Evolutionary conservation across 2,888 invertebrate genomes (phyloP).

Genomic region (Nymphalis c-album): DNA sequence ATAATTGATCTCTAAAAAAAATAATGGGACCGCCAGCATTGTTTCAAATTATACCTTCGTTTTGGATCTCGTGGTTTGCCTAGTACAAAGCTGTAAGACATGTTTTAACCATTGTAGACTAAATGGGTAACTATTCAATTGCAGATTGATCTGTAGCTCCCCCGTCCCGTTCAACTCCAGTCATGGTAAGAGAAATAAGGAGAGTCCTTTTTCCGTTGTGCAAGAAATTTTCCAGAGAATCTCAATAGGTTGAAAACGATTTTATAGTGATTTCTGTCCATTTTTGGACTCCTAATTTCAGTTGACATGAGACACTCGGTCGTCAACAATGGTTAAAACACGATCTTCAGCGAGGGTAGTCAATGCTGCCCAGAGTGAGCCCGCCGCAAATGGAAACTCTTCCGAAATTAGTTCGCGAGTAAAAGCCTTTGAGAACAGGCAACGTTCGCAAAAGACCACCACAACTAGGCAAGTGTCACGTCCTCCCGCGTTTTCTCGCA

Average conservation of each 20-base stretch:
- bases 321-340: conserved; percentile 82
- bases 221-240: conserved; percentile 78
- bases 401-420: conserved; percentile 74
- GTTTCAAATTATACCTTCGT: conserved; percentile 55
- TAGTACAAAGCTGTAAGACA: conserved; percentile 76
- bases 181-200: conserved; percentile 76
- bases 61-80: conserved; percentile 61
- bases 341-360: conserved; percentile 80
- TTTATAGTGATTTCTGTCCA: conserved; percentile 67
- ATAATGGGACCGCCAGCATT: conserved; percentile 67
- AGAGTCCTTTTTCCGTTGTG: conserved; percentile 52
- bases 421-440: conserved; percentile 71
- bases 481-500: conserved; percentile 83
- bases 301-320: conserved; percentile 79
- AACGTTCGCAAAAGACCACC: conserved; percentile 68
- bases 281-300: conserved; percentile 78
- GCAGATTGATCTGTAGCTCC: conserved; percentile 68
- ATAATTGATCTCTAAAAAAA: conserved; percentile 65
- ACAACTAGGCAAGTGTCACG: conserved; percentile 74
- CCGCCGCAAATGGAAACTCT: conserved; percentile 72
- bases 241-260: conserved; percentile 50
- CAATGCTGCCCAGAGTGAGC: conserved; percentile 65
- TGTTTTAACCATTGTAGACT: conserved; percentile 82
- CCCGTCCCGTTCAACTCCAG: conserved; percentile 59
- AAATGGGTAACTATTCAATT: conserved; percentile 77